Conservation (phyloP, 2,797 vertebrate genomes). For the Esox masquinongy region DNA sequence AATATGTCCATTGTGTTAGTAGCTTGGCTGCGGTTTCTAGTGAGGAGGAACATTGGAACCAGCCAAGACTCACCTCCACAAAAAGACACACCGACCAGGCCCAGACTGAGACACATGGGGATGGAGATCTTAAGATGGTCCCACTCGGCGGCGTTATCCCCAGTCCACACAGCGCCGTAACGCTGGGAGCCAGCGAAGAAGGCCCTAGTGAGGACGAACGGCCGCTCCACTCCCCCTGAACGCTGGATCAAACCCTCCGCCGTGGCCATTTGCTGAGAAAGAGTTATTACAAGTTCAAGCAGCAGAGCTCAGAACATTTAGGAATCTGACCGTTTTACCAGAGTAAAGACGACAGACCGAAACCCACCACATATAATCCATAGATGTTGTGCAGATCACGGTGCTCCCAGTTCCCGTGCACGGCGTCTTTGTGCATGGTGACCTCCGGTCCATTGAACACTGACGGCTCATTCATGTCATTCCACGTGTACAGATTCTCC, state of each 20-base stretch:
- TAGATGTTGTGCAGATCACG: slow-evolving; percentile 92
- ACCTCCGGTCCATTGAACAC: slow-evolving; percentile 95
- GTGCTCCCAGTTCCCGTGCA: slow-evolving; percentile 88
- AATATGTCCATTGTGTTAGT: background rate
- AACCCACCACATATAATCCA: slow-evolving; percentile 90
- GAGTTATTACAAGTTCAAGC: background rate
- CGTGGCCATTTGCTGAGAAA: slow-evolving; percentile 88
- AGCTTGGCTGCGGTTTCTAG: background rate
- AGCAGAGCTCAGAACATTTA: background rate
- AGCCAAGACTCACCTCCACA: slow-evolving; percentile 82
- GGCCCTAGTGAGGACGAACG: slow-evolving; percentile 88
- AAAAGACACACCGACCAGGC: slow-evolving; percentile 87
- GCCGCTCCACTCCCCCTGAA: slow-evolving; percentile 84
- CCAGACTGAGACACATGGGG: slow-evolving; percentile 91
- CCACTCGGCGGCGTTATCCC: slow-evolving; percentile 95
- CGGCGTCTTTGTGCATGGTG: slow-evolving; percentile 92
- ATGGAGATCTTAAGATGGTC: slow-evolving; percentile 89
- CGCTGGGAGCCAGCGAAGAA: slow-evolving; percentile 94
- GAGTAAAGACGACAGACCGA: background rate
- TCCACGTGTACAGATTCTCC: slow-evolving; percentile 88
- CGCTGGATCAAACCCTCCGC: slow-evolving; percentile 83
- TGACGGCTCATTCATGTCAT: slow-evolving; percentile 94
- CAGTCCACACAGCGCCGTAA: slow-evolving; percentile 91
- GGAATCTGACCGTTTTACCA: background rate
- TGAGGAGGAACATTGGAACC: background rate